Evolutionary conservation across 2,113 vertebrate species (phyloP).

Genomic region (Mobula hypostoma): DNA sequence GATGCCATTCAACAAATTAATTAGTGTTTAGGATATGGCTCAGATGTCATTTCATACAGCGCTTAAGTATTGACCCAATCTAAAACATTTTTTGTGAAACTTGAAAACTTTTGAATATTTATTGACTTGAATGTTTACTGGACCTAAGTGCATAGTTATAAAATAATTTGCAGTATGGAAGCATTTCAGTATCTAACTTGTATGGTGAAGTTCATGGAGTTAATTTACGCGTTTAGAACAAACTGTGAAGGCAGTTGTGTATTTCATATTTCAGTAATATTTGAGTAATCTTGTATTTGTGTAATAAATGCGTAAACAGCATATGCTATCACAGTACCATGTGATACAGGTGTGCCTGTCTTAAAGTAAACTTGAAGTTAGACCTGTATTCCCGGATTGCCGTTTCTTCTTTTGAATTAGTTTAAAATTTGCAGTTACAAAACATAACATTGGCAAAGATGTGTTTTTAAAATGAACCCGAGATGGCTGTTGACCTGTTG

Average conservation of each 20-base stretch:
- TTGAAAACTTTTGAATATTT: background rate
- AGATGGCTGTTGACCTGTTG: too few species aligned
- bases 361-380: too few species aligned
- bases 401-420: too few species aligned
- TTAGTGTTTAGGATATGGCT: background rate
- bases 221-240: background rate
- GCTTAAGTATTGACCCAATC: background rate
- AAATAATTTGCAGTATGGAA: background rate
- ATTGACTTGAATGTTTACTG: background rate
- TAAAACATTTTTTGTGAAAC: background rate
- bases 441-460: too few species aligned
- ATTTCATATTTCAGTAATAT: too few species aligned
- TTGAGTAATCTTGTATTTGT: too few species aligned
- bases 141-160: background rate
- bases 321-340: too few species aligned
- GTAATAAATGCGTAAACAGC: too few species aligned
- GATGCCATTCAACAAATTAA: background rate
- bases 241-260: background rate
- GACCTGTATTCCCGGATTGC: too few species aligned
- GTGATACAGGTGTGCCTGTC: too few species aligned
- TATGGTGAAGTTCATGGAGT: background rate
- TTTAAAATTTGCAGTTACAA: too few species aligned
- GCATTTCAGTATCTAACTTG: background rate
- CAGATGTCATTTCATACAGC: background rate
- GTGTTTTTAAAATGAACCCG: too few species aligned